These are phyloP conservation scores for Sebastes paucispinis DNA, from an alignment of 2,797 vertebrate genomes.

Conservation along the genomic window DNA sequence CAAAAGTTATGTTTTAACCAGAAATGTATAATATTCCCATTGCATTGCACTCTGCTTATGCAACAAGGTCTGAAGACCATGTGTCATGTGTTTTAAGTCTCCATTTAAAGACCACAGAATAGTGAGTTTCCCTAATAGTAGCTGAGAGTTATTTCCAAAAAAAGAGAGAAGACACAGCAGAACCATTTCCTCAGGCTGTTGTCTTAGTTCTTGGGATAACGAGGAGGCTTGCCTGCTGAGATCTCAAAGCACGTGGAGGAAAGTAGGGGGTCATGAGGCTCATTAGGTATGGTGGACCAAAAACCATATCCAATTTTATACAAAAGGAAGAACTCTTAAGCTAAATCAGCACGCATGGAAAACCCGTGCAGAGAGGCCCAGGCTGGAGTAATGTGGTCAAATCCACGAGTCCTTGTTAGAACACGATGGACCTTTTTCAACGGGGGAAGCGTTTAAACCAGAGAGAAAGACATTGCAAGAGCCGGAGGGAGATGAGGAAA, in stretches of 20 bases:
- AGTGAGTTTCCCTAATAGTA: neutral
- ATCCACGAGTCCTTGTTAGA: slow-evolving; percentile 10
- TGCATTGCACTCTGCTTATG: neutral
- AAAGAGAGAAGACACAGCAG: neutral
- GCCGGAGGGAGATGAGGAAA: neutral
- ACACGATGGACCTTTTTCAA: slow-evolving; percentile 2
- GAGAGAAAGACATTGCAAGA: neutral
- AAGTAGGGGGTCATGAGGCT: neutral
- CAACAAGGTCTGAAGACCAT: neutral
- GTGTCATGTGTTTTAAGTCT: neutral
- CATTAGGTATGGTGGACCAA: neutral
- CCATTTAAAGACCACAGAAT: neutral
- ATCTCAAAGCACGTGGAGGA: neutral
- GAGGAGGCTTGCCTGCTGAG: neutral
- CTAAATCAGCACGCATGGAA: neutral
- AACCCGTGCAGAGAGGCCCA: neutral
- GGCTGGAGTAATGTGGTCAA: neutral
- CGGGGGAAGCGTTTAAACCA: neutral
- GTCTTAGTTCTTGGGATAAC: neutral
- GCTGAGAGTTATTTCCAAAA: neutral
- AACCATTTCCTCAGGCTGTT: neutral
- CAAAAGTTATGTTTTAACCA: neutral
- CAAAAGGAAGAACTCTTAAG: neutral
- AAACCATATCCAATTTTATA: neutral
- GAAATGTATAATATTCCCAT: neutral